phyloP scores from a whole-genome alignment of 2,888 invertebrate genomes.

The Rambutsinella grinnellia region DNA sequence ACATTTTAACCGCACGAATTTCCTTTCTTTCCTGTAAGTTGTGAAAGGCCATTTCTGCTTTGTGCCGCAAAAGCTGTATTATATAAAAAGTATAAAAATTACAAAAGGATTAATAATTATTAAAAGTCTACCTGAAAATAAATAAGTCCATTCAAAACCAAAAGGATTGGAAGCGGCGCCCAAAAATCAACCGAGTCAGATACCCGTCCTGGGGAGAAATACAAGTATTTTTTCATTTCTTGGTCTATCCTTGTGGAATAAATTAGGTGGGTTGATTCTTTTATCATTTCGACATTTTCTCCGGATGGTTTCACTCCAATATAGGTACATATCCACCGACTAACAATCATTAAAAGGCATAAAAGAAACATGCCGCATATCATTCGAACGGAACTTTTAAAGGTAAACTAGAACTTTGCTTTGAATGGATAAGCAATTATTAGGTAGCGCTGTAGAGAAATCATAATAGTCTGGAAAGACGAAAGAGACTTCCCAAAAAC shows the following conservation, averaged over 20 bases:
- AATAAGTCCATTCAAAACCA: not conserved
- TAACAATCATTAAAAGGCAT: too few relatives aligned
- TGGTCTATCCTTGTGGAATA: not conserved
- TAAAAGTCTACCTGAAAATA: not conserved
- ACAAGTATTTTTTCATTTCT: not conserved
- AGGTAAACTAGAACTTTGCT: too few relatives aligned
- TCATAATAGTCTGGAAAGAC: too few relatives aligned
- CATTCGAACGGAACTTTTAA: too few relatives aligned
- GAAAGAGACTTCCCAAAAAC: not conserved
- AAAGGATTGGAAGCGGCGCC: constrained; percentile 1
- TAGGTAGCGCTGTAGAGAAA: too few relatives aligned
- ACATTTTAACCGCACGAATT: constrained; percentile 3
- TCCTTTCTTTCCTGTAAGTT: not conserved
- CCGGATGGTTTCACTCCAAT: too few relatives aligned
- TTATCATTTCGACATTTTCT: too few relatives aligned
- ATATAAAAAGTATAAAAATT: not conserved
- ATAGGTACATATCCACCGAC: too few relatives aligned
- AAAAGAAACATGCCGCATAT: too few relatives aligned
- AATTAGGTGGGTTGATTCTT: not conserved
- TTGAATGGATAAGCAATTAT: too few relatives aligned
- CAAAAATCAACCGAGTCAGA: constrained; percentile 2
- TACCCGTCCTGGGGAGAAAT: too few relatives aligned
- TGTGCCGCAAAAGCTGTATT: not conserved
- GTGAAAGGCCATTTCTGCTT: not conserved
- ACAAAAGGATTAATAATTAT: not conserved